Conservation (phyloP, 2,888 invertebrate species). For the Auanema sp. region DNA sequence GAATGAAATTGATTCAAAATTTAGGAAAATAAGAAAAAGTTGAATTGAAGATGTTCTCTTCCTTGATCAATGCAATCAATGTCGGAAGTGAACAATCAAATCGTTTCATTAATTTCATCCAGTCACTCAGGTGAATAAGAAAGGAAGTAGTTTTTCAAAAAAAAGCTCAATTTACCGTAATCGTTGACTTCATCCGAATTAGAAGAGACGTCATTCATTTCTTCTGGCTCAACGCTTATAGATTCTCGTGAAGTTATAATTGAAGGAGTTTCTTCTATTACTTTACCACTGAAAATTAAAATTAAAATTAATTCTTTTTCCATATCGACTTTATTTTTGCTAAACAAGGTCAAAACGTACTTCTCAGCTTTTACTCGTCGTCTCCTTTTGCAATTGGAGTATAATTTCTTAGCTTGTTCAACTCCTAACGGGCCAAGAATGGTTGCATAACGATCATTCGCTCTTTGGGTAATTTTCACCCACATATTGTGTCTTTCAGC, state of each 20-base stretch:
- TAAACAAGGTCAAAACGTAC: neutral
- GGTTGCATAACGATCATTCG: conserved; percentile 21
- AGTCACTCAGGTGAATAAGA: too few species aligned
- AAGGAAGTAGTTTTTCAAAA: too few species aligned
- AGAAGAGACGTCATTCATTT: conserved; percentile 14
- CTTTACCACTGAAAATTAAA: conserved; percentile 3
- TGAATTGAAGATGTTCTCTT: neutral
- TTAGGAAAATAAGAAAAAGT: too few species aligned
- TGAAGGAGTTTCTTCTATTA: conserved; percentile 1
- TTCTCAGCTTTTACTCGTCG: conserved; percentile 19
- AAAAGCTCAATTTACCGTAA: conserved; percentile 4
- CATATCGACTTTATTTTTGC: neutral
- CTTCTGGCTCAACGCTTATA: conserved; percentile 12
- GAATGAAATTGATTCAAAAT: too few species aligned
- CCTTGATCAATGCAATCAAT: neutral
- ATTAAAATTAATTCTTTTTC: neutral
- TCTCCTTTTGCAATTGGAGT: conserved; percentile 35
- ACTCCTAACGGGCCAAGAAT: conserved; percentile 20
- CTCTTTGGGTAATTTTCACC: conserved; percentile 25
- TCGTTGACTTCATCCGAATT: conserved; percentile 17
- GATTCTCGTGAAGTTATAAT: conserved; percentile 10
- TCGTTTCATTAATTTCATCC: too few species aligned
- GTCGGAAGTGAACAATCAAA: neutral
- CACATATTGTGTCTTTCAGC: conserved; percentile 31
- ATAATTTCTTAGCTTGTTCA: conserved; percentile 35